Evolutionary conservation across 2,113 vertebrate genomes (phyloP).

Genomic region (Phoenicopterus ruber): DNA sequence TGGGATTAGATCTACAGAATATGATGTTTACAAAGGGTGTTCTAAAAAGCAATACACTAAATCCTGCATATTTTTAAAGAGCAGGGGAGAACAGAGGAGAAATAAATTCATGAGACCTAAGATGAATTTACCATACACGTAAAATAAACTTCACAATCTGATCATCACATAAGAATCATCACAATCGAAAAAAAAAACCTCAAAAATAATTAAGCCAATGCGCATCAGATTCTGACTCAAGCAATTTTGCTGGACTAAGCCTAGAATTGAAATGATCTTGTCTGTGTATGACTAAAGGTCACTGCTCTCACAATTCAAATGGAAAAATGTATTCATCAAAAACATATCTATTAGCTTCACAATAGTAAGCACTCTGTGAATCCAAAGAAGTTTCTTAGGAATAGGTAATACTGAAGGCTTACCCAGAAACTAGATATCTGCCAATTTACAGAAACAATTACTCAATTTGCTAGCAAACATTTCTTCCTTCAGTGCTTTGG

Average conservation of each 20-base stretch:
- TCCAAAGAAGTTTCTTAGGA: slow-evolving; percentile 44
- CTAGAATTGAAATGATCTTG: slow-evolving; percentile 43
- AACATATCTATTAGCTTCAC: slow-evolving; percentile 24
- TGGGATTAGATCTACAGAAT: background rate
- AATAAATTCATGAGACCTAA: background rate
- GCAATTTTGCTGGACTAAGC: background rate
- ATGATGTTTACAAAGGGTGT: background rate
- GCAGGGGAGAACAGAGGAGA: background rate
- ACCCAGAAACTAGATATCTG: background rate
- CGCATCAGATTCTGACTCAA: background rate
- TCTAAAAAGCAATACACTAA: background rate
- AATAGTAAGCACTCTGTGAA: slow-evolving; percentile 36
- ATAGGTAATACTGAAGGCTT: background rate
- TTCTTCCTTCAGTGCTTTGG: background rate
- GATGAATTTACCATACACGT: background rate
- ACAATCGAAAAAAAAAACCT: background rate
- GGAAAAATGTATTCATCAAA: slow-evolving; percentile 30
- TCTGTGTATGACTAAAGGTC: slow-evolving; percentile 35
- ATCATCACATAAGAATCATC: background rate
- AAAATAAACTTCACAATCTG: background rate
- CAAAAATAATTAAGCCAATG: slow-evolving; percentile 22
- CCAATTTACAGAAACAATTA: slow-evolving; percentile 19
- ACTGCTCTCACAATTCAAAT: slow-evolving; percentile 4
- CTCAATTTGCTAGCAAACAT: slow-evolving; percentile 41
- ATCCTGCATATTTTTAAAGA: background rate